Evolutionary conservation across 2,797 vertebrate genomes (phyloP).

Genomic region (Enteromius thamalakanensis): DNA sequence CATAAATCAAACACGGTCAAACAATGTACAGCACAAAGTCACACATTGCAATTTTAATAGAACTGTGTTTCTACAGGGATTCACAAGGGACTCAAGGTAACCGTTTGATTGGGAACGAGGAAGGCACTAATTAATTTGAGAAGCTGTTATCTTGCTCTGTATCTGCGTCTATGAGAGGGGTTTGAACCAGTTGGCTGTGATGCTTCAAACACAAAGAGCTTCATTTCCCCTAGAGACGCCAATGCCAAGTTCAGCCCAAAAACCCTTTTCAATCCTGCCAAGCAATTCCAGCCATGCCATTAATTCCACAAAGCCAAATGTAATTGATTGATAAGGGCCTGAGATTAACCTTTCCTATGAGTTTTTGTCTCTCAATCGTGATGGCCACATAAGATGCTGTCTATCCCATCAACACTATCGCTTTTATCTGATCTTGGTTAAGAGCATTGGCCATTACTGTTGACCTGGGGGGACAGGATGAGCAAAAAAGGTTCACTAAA

Average conservation of each 20-base stretch:
- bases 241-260: conserved; percentile 64
- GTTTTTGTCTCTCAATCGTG: conserved; percentile 63
- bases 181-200: conserved; percentile 57
- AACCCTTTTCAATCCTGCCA: conserved; percentile 58
- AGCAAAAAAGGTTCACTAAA: conserved; percentile 58
- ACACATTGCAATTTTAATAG: conserved; percentile 43
- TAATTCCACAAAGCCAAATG: conserved; percentile 66
- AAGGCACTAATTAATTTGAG: conserved; percentile 57
- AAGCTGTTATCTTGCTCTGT: conserved; percentile 58
- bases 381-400: conserved; percentile 68
- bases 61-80: conserved; percentile 23
- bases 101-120: conserved; percentile 30
- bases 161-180: conserved; percentile 53
- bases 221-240: conserved; percentile 52
- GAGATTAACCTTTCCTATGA: conserved; percentile 58
- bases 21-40: conserved; percentile 47
- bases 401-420: conserved; percentile 66
- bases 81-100: conserved; percentile 41
- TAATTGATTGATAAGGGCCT: conserved; percentile 65
- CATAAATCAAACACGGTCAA: conserved; percentile 54
- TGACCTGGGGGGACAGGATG: conserved; percentile 72
- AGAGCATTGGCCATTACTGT: conserved; percentile 67
- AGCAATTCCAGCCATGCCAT: conserved; percentile 62
- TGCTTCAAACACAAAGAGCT: conserved; percentile 60
- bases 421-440: conserved; percentile 69